These are phyloP conservation scores for Drosophila lowei DNA, from an alignment of 1,140 invertebrate genomes.

Conservation along the genomic window DNA sequence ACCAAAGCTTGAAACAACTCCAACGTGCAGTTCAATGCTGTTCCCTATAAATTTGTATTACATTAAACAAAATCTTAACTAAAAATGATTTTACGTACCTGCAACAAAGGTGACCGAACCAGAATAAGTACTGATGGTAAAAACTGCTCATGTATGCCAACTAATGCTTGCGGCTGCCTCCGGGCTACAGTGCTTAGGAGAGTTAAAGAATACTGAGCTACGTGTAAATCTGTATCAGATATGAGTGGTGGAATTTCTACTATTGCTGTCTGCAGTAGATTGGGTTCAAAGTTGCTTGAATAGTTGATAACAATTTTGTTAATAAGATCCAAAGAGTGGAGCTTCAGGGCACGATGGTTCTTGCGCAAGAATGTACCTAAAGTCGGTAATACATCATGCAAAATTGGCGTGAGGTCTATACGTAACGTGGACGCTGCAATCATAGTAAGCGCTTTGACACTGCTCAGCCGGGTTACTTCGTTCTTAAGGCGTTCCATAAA, in stretches of 20 bases:
- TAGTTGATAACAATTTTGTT: conserved; percentile 96
- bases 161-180: conserved; percentile 83
- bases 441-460: conserved; percentile 97
- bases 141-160: conserved; percentile 85
- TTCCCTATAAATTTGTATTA: conserved; percentile 85
- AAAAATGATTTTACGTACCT: conserved; percentile 80
- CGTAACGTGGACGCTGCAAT: conserved; percentile 95
- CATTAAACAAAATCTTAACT: not conserved
- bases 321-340: conserved; percentile 94
- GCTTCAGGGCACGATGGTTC: conserved; percentile 97
- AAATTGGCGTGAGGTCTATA: conserved; percentile 93
- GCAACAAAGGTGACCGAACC: conserved; percentile 95
- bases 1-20: conserved; percentile 96
- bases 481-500: conserved; percentile 97
- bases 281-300: conserved; percentile 87
- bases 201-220: conserved; percentile 94
- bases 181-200: conserved; percentile 87
- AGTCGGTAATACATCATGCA: conserved; percentile 95
- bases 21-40: conserved; percentile 93
- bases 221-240: conserved; percentile 97
- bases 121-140: conserved; percentile 94
- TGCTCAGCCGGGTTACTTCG: conserved; percentile 97
- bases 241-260: conserved; percentile 94
- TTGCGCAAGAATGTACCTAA: conserved; percentile 97
- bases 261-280: conserved; percentile 90